These are phyloP conservation scores for Drosophila incognita DNA, from an alignment of 2,888 invertebrate species.

Conservation along the genomic window DNA sequence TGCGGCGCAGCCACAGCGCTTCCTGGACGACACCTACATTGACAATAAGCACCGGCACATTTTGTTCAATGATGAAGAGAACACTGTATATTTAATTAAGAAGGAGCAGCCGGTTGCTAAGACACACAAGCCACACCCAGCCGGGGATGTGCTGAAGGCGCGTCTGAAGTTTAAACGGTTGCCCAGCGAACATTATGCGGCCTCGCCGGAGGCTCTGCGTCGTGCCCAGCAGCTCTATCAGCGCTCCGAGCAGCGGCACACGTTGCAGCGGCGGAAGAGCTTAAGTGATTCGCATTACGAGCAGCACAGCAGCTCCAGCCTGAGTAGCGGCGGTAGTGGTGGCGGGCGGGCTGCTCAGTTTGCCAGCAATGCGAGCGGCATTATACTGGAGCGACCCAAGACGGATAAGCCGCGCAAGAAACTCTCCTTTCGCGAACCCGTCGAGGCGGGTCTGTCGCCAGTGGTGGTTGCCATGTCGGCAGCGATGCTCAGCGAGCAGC, in stretches of 20 bases:
- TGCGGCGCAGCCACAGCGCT: conserved; percentile 54
- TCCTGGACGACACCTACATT: conserved; percentile 67
- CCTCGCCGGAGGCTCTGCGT: conserved; percentile 63
- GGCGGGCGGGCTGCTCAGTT: conserved; percentile 85
- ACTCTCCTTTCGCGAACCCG: conserved; percentile 93
- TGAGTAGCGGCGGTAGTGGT: conserved; percentile 81
- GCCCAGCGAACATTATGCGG: conserved; percentile 61
- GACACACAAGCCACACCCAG: conserved; percentile 37
- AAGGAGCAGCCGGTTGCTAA: conserved; percentile 83
- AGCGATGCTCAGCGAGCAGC: conserved; percentile 36
- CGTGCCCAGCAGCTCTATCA: conserved; percentile 78
- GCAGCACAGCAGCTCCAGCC: conserved; percentile 74
- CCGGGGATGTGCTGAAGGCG: conserved; percentile 69
- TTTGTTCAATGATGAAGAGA: conserved; percentile 84
- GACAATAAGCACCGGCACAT: conserved; percentile 80
- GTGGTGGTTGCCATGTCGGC: conserved; percentile 38
- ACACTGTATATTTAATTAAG: conserved; percentile 84
- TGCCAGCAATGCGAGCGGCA: conserved; percentile 44
- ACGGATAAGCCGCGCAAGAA: conserved; percentile 90
- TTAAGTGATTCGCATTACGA: conserved; percentile 73
- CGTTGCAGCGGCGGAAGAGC: conserved; percentile 78
- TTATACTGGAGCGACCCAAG: conserved; percentile 80
- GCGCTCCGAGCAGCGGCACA: conserved; percentile 68
- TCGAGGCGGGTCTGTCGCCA: conserved; percentile 76
- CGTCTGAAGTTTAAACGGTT: conserved; percentile 79